phyloP scores from a whole-genome alignment of 2,888 invertebrate genomes.

The Actias luna region DNA sequence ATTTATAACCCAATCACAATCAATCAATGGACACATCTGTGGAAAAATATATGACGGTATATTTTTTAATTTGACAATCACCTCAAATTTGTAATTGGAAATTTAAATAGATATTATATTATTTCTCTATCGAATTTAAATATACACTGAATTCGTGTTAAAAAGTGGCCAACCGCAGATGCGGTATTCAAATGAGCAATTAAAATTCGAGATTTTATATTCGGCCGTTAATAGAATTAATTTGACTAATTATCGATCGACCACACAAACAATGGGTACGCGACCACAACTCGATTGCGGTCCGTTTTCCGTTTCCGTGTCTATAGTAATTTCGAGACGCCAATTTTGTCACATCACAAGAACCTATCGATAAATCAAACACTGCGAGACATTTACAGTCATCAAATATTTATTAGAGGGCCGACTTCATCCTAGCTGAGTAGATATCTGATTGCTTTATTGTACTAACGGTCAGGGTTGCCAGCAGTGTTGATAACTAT shows the following conservation, averaged over 20 bases:
- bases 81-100: neutral
- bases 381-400: neutral
- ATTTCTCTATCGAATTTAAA: neutral
- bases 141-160: neutral
- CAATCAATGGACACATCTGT: neutral
- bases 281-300: neutral
- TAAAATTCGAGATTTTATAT: slow-evolving; percentile 7
- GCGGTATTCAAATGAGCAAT: slow-evolving; percentile 6
- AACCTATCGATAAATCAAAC: neutral
- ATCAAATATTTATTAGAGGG: slow-evolving; percentile 10
- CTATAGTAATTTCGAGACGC: slow-evolving; percentile 1
- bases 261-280: neutral
- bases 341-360: slow-evolving; percentile 7
- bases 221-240: slow-evolving; percentile 4
- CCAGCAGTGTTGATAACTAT: no score
- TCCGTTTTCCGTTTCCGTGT: slow-evolving; percentile 7
- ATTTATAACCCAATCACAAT: no score
- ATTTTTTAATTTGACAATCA: neutral
- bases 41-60: neutral
- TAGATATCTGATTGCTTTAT: slow-evolving; percentile 7
- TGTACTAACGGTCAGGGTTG: slow-evolving; percentile 1
- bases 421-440: neutral
- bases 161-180: neutral
- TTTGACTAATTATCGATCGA: slow-evolving; percentile 3
- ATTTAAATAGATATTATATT: neutral